Evolutionary conservation across 2,113 vertebrate species (phyloP), one percentile per base, ranked within the genome.

Genomic region (Paralichthys olivaceus): DNA sequence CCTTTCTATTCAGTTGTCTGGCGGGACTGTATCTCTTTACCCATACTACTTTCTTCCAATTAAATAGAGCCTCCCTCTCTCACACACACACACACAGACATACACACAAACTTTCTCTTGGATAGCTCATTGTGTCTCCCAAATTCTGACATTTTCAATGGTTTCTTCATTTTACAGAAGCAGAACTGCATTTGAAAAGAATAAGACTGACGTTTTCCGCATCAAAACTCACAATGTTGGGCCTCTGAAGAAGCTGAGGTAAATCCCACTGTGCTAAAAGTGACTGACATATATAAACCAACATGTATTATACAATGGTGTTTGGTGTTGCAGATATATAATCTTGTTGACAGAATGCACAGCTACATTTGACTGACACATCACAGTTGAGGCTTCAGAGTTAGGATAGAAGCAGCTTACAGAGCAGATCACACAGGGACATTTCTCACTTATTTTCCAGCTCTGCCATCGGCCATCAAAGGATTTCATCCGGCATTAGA

Each of bases 171-270:
- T 90, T 43, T 93, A 53, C 94, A 99, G 98, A 94, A 99, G 97
- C 81, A 92, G 96, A 84, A 96, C 95, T 0, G 98, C 98, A 29
- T 99, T 99, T 67, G 96, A 96, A 93, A 99, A 97, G 90, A 96
- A 96, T 85, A 99, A 99, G 63, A 96, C 96, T 0, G 97, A 99
- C 0, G 96, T 99, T 69, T 99, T 99, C 80, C 94, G 96, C n/a
- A 92, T 99, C 37, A 97, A 98, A 95, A 99, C 98, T 56, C 96
- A 99, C 89, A 98, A 99, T 0, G 96, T 99, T 0, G 98, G 98
- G 69, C 94, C 96, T 61, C 89, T 99, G 85, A 97, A 94, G 89
- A 99, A 99, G 89, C 93, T 99, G 81, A 98, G 98, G 98, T 99
- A 53, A 72, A 22, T 0, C 17, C 9, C 6, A 7, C 7, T 3